Percentiles rank a stretch among this genome's conserved stretches.
Conservation (phyloP, 2,888 invertebrate species). For the Chirona hameri region DNA sequence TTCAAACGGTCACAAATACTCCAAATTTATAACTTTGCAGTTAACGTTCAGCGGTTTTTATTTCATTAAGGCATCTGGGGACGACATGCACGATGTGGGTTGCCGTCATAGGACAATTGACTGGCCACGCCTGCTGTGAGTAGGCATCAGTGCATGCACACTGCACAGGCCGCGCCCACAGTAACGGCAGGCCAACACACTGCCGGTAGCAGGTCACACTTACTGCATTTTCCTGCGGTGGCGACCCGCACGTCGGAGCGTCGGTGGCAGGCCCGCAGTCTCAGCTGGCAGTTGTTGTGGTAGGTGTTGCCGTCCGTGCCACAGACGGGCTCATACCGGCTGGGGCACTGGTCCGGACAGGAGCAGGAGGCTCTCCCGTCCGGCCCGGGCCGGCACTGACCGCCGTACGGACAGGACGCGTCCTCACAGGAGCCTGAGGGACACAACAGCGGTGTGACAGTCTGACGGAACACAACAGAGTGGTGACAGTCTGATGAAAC, state of each 20-base stretch:
- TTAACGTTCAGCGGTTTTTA: too few relatives aligned
- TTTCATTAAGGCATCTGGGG: too few relatives aligned
- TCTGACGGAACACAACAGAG: neutral
- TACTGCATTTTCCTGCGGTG: slow-evolving; percentile 38
- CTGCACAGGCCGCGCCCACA: too few relatives aligned
- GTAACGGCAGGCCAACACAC: too few relatives aligned
- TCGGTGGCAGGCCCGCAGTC: slow-evolving; percentile 35
- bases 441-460: neutral
- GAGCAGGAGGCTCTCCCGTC: slow-evolving; percentile 12
- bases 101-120: too few relatives aligned
- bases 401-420: slow-evolving; percentile 29
- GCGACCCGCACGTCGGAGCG: slow-evolving; percentile 37
- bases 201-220: neutral
- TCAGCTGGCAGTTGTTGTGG: slow-evolving; percentile 38
- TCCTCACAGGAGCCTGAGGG: neutral
- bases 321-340: slow-evolving; percentile 36
- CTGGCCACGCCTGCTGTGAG: too few relatives aligned
- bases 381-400: slow-evolving; percentile 32
- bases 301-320: slow-evolving; percentile 39
- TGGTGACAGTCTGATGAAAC: too few relatives aligned
- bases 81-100: too few relatives aligned
- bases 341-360: slow-evolving; percentile 34
- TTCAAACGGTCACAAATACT: too few relatives aligned
- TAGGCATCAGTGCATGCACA: too few relatives aligned
- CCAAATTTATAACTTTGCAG: too few relatives aligned